These are phyloP conservation scores for Acleris literana DNA, from an alignment of 2,888 invertebrate species.

Conservation along the genomic window DNA sequence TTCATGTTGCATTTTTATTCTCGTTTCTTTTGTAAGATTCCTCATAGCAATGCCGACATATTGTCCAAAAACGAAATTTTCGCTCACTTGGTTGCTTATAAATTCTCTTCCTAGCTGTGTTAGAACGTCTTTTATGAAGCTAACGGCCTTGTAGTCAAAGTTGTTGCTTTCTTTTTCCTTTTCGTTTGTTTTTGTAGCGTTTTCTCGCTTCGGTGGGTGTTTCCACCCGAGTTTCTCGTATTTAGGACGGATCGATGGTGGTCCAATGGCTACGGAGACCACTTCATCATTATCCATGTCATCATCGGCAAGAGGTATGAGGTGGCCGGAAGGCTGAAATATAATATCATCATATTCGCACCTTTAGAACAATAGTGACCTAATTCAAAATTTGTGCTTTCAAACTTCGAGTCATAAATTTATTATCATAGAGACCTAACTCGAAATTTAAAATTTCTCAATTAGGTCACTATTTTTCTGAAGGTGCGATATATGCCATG, in stretches of 20 bases:
- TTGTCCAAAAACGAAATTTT: constrained; percentile 78
- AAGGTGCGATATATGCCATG: too few species aligned
- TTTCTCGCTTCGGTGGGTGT: constrained; percentile 41
- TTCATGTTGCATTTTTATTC: constrained; percentile 70
- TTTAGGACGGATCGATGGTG: constrained; percentile 66
- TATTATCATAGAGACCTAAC: too few species aligned
- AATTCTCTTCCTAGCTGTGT: constrained; percentile 66
- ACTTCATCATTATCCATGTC: constrained; percentile 76
- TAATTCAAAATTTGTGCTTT: too few species aligned
- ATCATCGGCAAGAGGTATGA: constrained; percentile 69
- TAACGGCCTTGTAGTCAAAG: constrained; percentile 44
- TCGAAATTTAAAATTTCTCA: too few species aligned
- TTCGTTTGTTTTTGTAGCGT: constrained; percentile 12
- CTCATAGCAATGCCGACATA: constrained; percentile 69
- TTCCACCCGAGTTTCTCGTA: constrained; percentile 61
- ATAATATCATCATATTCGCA: neutral
- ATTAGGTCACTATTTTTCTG: too few species aligned
- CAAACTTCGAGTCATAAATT: too few species aligned
- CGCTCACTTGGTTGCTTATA: constrained; percentile 62
- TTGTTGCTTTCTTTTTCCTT: constrained; percentile 38
- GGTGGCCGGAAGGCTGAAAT: constrained; percentile 69
- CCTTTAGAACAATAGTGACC: too few species aligned
- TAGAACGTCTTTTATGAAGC: constrained; percentile 63
- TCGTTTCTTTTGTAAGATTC: constrained; percentile 61
- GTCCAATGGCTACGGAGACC: constrained; percentile 73